These are phyloP conservation scores for Selene dorsalis DNA, from an alignment of 2,797 vertebrate genomes.

Conservation along the genomic window DNA sequence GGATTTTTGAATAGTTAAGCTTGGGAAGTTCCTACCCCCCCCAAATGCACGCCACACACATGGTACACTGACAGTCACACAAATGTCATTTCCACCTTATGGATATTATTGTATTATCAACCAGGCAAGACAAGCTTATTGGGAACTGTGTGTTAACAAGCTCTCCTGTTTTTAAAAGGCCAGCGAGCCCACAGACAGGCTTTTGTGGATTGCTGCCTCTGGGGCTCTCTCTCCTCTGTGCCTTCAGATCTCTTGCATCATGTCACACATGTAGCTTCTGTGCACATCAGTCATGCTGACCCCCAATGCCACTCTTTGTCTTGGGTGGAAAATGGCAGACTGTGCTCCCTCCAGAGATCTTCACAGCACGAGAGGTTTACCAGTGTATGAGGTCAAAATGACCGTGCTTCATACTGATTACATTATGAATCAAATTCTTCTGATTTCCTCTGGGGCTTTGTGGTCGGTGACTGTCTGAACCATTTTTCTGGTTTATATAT, in stretches of 20 bases:
- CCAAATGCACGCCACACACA: too few relatives aligned
- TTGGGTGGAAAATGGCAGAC: neutral
- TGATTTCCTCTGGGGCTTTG: neutral
- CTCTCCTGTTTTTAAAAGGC: neutral
- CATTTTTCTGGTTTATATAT: neutral
- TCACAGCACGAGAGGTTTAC: neutral
- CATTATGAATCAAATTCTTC: neutral
- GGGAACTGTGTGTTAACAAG: too few relatives aligned
- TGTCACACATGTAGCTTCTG: neutral
- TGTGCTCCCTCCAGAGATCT: neutral
- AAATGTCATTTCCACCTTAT: too few relatives aligned
- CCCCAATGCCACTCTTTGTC: conserved; percentile 2
- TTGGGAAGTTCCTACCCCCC: too few relatives aligned
- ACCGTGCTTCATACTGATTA: neutral
- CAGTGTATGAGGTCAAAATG: neutral
- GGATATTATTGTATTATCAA: too few relatives aligned
- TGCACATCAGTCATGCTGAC: neutral
- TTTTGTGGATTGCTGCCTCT: neutral
- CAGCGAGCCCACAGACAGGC: neutral
- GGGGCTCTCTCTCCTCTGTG: neutral
- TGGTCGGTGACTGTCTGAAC: neutral
- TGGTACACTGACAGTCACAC: too few relatives aligned
- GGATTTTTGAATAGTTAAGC: too few relatives aligned
- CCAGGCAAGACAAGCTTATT: too few relatives aligned
- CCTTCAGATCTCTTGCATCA: neutral